Conservation (phyloP, 2,888 invertebrate species). For the Acheta domesticus region DNA sequence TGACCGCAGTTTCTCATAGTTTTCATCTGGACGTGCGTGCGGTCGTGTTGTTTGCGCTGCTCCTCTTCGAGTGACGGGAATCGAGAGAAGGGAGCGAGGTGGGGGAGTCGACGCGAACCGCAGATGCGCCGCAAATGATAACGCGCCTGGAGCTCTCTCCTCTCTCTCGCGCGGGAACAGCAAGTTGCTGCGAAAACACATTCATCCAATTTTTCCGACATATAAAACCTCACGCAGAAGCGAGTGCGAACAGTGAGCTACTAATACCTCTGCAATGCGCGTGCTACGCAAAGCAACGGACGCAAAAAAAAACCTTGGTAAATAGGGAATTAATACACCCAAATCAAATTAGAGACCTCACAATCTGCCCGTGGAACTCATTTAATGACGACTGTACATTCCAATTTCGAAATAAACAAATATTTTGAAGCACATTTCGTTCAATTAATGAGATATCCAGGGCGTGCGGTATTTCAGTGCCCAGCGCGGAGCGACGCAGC, state of each 20-base stretch:
- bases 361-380: background rate
- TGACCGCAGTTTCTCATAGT: too few species aligned
- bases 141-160: too few species aligned
- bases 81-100: too few species aligned
- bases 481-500: background rate
- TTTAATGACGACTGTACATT: background rate
- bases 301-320: background rate
- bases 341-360: background rate
- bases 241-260: background rate
- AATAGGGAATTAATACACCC: slow-evolving; percentile 18
- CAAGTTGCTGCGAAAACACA: too few species aligned
- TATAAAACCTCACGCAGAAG: background rate
- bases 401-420: background rate
- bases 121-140: too few species aligned
- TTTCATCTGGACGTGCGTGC: too few species aligned
- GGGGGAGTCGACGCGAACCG: too few species aligned
- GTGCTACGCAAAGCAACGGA: background rate
- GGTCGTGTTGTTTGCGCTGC: too few species aligned
- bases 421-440: background rate
- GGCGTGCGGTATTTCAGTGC: background rate
- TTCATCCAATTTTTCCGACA: too few species aligned
- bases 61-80: too few species aligned
- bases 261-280: background rate
- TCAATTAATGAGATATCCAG: background rate
- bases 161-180: too few species aligned